phyloP scores from a whole-genome alignment of 2,888 invertebrate species.

The Orchesellides sinensis region DNA sequence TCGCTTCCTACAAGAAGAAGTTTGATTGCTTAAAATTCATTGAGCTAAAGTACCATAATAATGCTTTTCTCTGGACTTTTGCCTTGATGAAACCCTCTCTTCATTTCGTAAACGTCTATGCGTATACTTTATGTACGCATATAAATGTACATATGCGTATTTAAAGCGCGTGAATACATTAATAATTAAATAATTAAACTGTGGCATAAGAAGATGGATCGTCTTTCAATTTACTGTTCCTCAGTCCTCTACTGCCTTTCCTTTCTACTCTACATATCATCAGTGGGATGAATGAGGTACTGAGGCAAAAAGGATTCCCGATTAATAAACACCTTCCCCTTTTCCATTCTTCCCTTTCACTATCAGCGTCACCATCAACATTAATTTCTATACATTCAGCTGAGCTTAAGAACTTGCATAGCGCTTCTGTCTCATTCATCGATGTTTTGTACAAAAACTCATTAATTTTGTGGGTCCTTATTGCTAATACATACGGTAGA shows the following conservation, averaged over 20 bases:
- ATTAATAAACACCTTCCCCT: too few species aligned
- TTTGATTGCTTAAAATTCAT: not conserved
- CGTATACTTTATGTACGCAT: not conserved
- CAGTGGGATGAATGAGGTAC: too few species aligned
- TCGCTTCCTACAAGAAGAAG: not conserved
- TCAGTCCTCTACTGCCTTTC: not conserved
- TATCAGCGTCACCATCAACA: too few species aligned
- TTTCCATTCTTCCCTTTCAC: too few species aligned
- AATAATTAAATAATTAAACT: not conserved
- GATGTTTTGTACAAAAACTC: constrained; percentile 23
- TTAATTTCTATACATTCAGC: too few species aligned
- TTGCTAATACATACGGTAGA: not conserved
- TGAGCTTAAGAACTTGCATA: too few species aligned
- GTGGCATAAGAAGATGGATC: too few species aligned
- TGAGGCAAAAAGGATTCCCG: too few species aligned
- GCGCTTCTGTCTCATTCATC: too few species aligned
- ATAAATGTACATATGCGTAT: not conserved
- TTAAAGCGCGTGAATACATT: not conserved
- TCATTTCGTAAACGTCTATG: too few species aligned
- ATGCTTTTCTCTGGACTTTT: not conserved
- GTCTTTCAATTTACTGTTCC: too few species aligned
- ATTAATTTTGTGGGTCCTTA: constrained; percentile 47
- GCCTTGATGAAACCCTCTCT: not conserved
- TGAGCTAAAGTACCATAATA: not conserved
- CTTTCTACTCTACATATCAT: not conserved